Conservation (phyloP, 1,140 invertebrate species). For the Latrodectus geometricus region DNA sequence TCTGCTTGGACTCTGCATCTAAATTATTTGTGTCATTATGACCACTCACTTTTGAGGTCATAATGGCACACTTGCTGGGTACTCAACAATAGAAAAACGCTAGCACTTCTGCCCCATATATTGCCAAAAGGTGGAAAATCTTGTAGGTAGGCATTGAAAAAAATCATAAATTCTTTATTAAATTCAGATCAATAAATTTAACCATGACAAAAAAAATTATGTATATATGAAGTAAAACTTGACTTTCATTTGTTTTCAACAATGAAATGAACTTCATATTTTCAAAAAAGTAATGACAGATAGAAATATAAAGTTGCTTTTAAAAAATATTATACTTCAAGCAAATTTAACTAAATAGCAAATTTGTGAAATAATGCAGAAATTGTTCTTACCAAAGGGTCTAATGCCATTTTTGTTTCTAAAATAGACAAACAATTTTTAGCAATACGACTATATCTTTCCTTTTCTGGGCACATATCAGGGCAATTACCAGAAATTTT, state of each 20-base stretch:
- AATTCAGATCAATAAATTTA: background rate
- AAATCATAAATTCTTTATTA: background rate
- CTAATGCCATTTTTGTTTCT: constrained; percentile 70
- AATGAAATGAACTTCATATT: no score
- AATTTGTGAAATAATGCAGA: background rate
- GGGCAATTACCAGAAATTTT: constrained; percentile 84
- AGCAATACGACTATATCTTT: constrained; percentile 86
- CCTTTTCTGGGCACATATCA: constrained; percentile 99
- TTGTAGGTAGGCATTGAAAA: background rate
- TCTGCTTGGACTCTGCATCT: no score
- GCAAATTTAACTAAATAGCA: background rate
- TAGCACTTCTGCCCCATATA: no score
- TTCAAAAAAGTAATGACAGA: no score
- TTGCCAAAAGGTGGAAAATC: no score
- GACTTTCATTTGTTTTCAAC: no score
- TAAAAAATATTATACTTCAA: background rate
- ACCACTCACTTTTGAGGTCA: no score
- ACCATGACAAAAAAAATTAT: background rate
- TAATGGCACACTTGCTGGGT: no score
- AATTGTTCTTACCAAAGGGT: constrained; percentile 11
- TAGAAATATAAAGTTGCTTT: no score
- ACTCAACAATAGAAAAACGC: no score
- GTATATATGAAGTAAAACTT: no score
- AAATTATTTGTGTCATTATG: no score
- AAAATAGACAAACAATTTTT: constrained; percentile 80